Evolutionary conservation across 2,113 vertebrate genomes (phyloP), one percentile per base, ranked within the genome.

Genomic region (Neofelis nebulosa): DNA sequence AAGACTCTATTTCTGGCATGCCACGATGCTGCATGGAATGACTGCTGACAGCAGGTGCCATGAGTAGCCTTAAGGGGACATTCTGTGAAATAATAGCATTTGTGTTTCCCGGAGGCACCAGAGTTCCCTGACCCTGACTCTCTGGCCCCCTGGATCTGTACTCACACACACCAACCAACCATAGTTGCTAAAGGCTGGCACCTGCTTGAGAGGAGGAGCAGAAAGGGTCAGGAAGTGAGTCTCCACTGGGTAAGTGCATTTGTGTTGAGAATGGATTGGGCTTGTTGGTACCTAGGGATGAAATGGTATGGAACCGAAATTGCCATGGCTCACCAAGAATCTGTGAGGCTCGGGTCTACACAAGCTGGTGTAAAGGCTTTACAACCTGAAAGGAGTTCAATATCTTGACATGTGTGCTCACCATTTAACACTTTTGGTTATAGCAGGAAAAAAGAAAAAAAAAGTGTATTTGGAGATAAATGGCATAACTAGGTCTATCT

Each of bases 311-410:
- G 45, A 38, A 63, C n/a, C 25, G 65, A 73, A 48, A 13, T 41
- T 21, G 11, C 21, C 36, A 9, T 15, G 45, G 11, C 1, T 93
- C n/a, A 5, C 15, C 41, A 31, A 48, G n/a, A 7, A 41, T n/a
- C 78, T 7, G 14, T 48, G 86, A 78, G 38, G 74, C 50, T 81
- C 31, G 45, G 21, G 65, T 65, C 45, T 89, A 74, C 76, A 68
- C 16, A 27, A 3, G 45, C 23, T 21, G n/a, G n/a, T 3, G 18
- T 31, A 57, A 45, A 88, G 65, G 82, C 41, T 87, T 94, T n/a
- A 38, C 36, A 84, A 11, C 95, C 95, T 94, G 96, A 97, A 96
- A 95, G 80, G 31, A 84, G 84, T 61, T 76, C 29, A 16, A 9
- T 27, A 25, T 76, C 65, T 78, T 29, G 33, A 88, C 55, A 69